phyloP scores from a whole-genome alignment of 2,113 vertebrate species.

The Neolamprologus fasciatus region DNA sequence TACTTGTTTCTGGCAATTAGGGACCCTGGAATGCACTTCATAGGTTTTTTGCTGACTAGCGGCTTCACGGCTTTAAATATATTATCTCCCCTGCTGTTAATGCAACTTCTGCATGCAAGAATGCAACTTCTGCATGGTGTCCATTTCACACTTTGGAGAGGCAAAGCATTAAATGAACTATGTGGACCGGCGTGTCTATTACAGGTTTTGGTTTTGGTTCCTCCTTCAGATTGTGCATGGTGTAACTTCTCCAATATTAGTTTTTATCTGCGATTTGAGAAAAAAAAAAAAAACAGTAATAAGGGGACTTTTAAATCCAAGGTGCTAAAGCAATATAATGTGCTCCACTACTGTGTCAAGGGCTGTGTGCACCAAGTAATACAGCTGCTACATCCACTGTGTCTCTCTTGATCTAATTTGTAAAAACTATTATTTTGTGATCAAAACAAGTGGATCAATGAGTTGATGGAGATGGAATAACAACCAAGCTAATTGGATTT shows the following conservation, averaged over 20 bases:
- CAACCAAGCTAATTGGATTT: slow-evolving; percentile 59
- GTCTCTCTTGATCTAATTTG: slow-evolving; percentile 30
- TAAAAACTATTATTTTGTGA: slow-evolving; percentile 58
- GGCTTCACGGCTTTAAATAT: neutral
- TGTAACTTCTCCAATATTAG: neutral
- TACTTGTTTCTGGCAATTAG: accelerated
- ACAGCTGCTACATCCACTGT: neutral
- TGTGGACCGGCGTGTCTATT: neutral
- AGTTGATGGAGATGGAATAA: slow-evolving; percentile 46
- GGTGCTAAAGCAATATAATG: neutral
- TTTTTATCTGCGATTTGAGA: neutral
- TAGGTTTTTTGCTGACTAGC: neutral
- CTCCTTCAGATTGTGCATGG: neutral
- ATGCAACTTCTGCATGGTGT: neutral
- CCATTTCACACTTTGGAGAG: neutral
- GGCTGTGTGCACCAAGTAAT: neutral
- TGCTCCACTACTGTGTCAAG: neutral
- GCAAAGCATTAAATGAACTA: neutral
- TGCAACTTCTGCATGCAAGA: neutral
- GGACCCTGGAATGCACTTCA: neutral
- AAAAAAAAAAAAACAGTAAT: neutral
- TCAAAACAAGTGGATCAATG: slow-evolving; percentile 58
- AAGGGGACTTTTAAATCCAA: neutral
- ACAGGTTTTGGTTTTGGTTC: neutral
- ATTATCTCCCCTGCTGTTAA: neutral